Percentiles rank a stretch among this genome's conserved stretches.
phyloP scores from a whole-genome alignment of 2,113 vertebrate genomes.

The Saccopteryx leptura region DNA sequence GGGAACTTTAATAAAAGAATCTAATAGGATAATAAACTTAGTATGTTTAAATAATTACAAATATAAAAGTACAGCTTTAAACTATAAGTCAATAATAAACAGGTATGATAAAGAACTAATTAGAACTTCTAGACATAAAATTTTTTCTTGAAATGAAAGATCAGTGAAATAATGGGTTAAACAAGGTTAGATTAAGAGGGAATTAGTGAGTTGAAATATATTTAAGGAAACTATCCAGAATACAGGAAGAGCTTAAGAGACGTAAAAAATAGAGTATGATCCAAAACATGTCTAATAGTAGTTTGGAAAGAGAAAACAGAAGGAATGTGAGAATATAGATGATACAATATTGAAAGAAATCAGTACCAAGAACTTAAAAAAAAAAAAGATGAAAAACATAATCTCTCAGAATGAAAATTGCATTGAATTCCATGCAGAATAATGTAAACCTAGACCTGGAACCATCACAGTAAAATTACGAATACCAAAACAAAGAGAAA shows the following conservation, averaged over 20 bases:
- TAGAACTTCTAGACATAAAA: neutral
- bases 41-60: neutral
- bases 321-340: neutral
- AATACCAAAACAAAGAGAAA: neutral
- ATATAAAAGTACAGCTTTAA: constrained; percentile 32
- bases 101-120: neutral
- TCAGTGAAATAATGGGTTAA: neutral
- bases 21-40: neutral
- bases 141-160: neutral
- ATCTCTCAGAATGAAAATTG: neutral
- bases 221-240: neutral
- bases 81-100: neutral
- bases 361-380: neutral
- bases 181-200: neutral
- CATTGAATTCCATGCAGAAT: neutral
- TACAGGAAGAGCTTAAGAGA: neutral
- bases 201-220: neutral
- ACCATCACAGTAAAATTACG: neutral
- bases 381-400: neutral
- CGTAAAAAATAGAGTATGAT: neutral
- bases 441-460: neutral
- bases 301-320: neutral
- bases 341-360: neutral
- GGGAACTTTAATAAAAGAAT: neutral
- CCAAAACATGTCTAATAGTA: neutral